Conservation (phyloP, 2,113 vertebrate species). For the Alligator sinensis region DNA sequence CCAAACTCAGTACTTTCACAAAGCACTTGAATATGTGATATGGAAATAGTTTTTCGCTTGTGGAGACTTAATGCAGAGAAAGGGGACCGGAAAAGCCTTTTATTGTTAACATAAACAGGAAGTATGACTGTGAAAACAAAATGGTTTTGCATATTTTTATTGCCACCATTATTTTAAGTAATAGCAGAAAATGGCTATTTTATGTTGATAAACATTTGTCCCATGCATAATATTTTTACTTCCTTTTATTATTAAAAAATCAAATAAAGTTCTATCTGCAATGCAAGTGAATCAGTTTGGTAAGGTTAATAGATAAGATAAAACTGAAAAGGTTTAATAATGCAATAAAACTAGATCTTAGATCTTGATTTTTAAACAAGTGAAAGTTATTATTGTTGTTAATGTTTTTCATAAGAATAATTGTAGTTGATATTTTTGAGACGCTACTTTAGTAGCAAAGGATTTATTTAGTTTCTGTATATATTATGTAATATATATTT, state of each 20-base stretch:
- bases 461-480: not conserved
- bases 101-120: not conserved
- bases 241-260: not conserved
- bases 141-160: not conserved
- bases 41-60: conserved; percentile 9
- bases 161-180: conserved; percentile 29
- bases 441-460: not conserved
- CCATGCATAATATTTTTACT: not conserved
- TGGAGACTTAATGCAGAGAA: not conserved
- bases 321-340: not conserved
- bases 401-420: too few relatives aligned
- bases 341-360: not conserved
- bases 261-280: not conserved
- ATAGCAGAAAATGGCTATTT: not conserved
- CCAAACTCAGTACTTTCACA: conserved; percentile 16
- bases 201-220: not conserved
- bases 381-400: not conserved
- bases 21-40: not conserved
- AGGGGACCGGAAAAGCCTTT: not conserved
- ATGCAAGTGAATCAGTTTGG: not conserved
- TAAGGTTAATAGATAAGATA: not conserved
- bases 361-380: not conserved
- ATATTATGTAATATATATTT: too few relatives aligned
- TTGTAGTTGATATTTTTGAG: not conserved
- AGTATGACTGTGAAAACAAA: not conserved